A percentile compares a stretch with the other conserved stretches of the same genome.
Evolutionary conservation across 2,113 vertebrate species (phyloP).

Genomic region (Festucalex cinctus): DNA sequence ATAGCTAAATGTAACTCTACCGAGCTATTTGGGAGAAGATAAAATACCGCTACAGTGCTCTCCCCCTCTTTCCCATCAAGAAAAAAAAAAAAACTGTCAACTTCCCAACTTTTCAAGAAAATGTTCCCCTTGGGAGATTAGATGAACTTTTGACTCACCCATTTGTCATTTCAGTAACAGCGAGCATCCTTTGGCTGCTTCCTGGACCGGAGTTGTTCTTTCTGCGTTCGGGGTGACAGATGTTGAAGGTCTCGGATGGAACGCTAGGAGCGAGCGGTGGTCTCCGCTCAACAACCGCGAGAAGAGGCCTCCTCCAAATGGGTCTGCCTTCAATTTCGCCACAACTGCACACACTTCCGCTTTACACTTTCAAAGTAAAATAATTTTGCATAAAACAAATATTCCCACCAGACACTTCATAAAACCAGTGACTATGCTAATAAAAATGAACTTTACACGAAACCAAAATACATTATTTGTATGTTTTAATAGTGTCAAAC

Average conservation of each 20-base stretch:
- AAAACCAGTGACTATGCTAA: neutral
- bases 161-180: conserved; percentile 68
- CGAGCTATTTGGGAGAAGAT: conserved; percentile 1
- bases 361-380: conserved; percentile 29
- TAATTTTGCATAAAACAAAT: neutral
- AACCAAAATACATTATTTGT: neutral
- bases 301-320: conserved; percentile 48
- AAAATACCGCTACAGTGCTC: neutral
- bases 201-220: neutral
- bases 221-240: conserved; percentile 40
- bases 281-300: conserved; percentile 40
- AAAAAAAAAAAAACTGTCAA: conserved; percentile 26
- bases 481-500: neutral
- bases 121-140: neutral
- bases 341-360: conserved; percentile 4
- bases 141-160: conserved; percentile 50
- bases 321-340: neutral
- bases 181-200: conserved; percentile 55
- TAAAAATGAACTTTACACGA: no score
- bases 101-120: conserved; percentile 25
- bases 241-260: conserved; percentile 41
- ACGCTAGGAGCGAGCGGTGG: neutral
- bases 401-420: neutral
- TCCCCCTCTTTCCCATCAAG: neutral
- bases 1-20: neutral